Evolutionary conservation across 1,140 invertebrate species (phyloP), one percentile per base, ranked within the genome.

Genomic region (Tetraneura akinire): DNA sequence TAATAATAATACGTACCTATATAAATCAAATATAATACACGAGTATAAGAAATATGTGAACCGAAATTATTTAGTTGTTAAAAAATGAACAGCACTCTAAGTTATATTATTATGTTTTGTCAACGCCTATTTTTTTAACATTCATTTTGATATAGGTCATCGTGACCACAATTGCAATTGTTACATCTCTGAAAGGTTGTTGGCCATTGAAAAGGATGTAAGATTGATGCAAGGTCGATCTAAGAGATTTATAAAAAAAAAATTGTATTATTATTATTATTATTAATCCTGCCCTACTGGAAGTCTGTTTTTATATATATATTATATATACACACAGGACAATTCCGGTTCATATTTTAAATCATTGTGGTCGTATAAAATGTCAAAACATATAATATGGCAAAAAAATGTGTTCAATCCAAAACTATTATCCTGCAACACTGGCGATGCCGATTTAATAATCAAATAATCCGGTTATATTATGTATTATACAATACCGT

Each of bases 351-450:
- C 23, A 45, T 37, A 14, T 76, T 78, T 78, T 47, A 47, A 60
- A 45, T 62, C 37, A 26, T 60, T 57, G 55, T 53, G 49, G 71
- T 78, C 42, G 21, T 29, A 62, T 60, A 78, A 62, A 78, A 60
- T 60, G 74, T 78, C 74, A 78, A 78, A 78, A 78, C 55, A 78
- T 60, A 78, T n/a, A n/a, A n/a, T n/a, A 78, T 62, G 21, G 74
- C 11, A 47, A 78, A 62, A 51, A 71, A 71, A 70, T 26, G 16
- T 70, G 47, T 49, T 13, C 42, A 68, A n/a, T 42, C n/a, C 37
- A 8, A 26, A 68, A 68, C 66, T 68, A 26, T 47, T 68, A 68
- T 23, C 21, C 66, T 9, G 21, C 6, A 13, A 26, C 42, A 21
- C 21, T 21, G 26, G 64, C 21, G 47, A 68, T 68, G 66, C 37